phyloP scores from a whole-genome alignment of 1,140 invertebrate species.

The Apis laboriosa region DNA sequence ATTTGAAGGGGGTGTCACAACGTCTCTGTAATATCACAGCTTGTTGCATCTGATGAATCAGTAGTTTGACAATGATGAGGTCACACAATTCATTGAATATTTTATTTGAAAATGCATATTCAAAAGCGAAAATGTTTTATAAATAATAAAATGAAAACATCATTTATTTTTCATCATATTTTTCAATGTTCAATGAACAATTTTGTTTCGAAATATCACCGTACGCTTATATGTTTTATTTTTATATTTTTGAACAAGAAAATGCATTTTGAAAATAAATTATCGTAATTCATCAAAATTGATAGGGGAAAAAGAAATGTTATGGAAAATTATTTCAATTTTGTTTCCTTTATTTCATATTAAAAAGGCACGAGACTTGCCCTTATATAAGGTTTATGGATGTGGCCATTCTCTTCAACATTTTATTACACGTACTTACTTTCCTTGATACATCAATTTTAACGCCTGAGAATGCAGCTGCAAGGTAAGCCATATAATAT shows the following conservation, averaged over 20 bases:
- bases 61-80: no score
- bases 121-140: background rate
- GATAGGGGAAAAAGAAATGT: background rate
- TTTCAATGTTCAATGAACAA: no score
- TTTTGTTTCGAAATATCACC: no score
- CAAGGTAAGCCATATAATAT: background rate
- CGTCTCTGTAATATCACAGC: background rate
- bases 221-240: no score
- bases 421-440: constrained; percentile 3
- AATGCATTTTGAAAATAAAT: background rate
- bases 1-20: background rate
- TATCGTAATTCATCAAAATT: background rate
- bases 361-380: background rate
- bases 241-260: no score
- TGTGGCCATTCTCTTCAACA: constrained; percentile 8
- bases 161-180: no score
- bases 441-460: constrained; percentile 10
- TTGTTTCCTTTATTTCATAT: background rate
- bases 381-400: background rate
- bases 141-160: background rate
- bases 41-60: background rate
- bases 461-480: background rate
- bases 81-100: background rate
- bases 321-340: background rate
- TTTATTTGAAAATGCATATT: background rate